Conservation (phyloP, 2,113 vertebrate species). For the Meriones unguiculatus region DNA sequence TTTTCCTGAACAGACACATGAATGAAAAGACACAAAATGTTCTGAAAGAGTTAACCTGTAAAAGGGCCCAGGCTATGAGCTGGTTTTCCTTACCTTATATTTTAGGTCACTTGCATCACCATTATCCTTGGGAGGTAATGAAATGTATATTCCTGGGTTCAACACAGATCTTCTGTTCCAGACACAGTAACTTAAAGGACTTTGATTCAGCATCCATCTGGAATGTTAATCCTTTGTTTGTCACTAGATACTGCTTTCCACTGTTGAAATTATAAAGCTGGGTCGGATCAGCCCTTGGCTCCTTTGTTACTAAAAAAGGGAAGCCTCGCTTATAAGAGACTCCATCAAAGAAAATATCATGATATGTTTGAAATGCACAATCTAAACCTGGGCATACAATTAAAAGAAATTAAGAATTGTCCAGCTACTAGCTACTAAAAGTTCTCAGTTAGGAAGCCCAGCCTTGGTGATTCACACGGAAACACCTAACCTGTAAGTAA, state of each 20-base stretch:
- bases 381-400: not conserved
- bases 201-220: not conserved
- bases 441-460: not conserved
- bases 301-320: not conserved
- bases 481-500: not conserved
- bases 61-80: not conserved
- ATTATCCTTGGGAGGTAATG: not conserved
- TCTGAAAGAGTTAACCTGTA: not conserved
- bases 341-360: not conserved
- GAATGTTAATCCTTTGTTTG: not conserved
- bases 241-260: not conserved
- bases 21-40: not conserved
- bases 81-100: not conserved
- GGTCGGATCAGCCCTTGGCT: not conserved
- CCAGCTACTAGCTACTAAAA: not conserved
- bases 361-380: not conserved
- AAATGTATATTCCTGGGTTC: not conserved
- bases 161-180: not conserved
- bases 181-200: not conserved
- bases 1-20: not conserved
- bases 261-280: not conserved
- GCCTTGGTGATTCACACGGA: not conserved
- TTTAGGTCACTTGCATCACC: not conserved
- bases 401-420: not conserved
- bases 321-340: not conserved